Evolutionary conservation across 2,888 invertebrate species (phyloP).

Genomic region (Hydriomena furcata): DNA sequence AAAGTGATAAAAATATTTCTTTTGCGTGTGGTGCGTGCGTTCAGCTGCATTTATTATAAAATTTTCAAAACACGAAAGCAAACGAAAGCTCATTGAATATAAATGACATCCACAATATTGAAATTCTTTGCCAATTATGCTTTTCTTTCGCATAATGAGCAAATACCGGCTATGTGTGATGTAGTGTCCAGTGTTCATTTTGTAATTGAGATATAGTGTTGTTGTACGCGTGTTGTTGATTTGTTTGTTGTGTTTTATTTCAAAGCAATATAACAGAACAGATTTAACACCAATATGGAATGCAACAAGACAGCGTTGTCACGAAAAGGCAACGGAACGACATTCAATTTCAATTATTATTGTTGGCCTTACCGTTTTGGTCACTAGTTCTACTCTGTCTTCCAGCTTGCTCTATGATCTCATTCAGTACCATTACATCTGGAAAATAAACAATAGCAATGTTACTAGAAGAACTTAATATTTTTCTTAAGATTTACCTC

Average conservation of each 20-base stretch:
- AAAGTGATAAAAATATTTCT: constrained; percentile 37
- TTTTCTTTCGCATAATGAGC: constrained; percentile 77
- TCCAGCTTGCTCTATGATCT: constrained; percentile 98
- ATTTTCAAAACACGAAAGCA: constrained; percentile 23
- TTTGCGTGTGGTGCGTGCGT: constrained; percentile 35
- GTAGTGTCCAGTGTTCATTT: constrained; percentile 44
- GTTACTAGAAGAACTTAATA: neutral
- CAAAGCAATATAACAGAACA: constrained; percentile 33
- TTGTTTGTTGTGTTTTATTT: constrained; percentile 30
- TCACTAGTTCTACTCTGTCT: constrained; percentile 93
- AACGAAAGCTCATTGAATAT: constrained; percentile 46
- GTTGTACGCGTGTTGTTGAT: constrained; percentile 26
- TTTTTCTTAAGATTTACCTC: constrained; percentile 1
- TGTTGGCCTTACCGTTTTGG: constrained; percentile 90
- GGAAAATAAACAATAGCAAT: constrained; percentile 47
- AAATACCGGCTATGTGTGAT: constrained; percentile 65
- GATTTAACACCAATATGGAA: constrained; percentile 49
- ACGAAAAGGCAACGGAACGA: constrained; percentile 45
- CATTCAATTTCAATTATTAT: constrained; percentile 37
- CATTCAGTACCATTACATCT: constrained; percentile 99
- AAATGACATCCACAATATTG: constrained; percentile 77
- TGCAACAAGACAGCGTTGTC: constrained; percentile 52
- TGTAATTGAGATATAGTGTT: constrained; percentile 46
- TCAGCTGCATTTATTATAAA: constrained; percentile 37
- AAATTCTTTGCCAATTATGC: constrained; percentile 78